Evolutionary conservation across 2,888 invertebrate genomes (phyloP).

Genomic region (Caenorhabditis doughertyi): DNA sequence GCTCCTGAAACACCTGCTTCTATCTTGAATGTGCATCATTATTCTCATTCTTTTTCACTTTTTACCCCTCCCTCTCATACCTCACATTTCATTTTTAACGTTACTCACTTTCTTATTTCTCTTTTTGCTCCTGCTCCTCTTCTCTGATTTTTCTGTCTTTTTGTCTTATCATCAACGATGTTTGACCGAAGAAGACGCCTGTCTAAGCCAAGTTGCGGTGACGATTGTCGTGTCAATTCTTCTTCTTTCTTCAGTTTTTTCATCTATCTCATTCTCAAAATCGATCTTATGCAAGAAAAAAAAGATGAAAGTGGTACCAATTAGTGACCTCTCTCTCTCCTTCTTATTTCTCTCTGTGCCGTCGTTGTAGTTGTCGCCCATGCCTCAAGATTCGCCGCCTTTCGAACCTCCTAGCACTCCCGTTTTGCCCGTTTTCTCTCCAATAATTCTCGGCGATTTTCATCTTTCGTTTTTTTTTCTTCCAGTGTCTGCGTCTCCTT

Average conservation of each 20-base stretch:
- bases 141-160: conserved; percentile 5
- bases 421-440: conserved; percentile 36
- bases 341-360: conserved; percentile 29
- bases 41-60: conserved; percentile 13
- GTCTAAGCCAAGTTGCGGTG: conserved; percentile 36
- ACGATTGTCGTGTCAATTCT: conserved; percentile 9
- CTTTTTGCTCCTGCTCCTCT: conserved; percentile 21
- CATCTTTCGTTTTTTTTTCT: conserved; percentile 28
- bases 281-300: conserved; percentile 26
- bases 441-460: conserved; percentile 40
- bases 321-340: conserved; percentile 55
- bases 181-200: conserved; percentile 42
- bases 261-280: conserved; percentile 34
- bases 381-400: conserved; percentile 37
- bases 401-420: conserved; percentile 19
- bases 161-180: conserved; percentile 46
- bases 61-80: conserved; percentile 1
- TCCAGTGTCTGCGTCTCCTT: conserved; percentile 23
- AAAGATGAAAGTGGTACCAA: conserved; percentile 60
- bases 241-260: conserved; percentile 14
- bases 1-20: conserved; percentile 23
- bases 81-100: conserved; percentile 6
- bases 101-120: not conserved
- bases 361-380: conserved; percentile 22
- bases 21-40: not conserved